A percentile compares a stretch with the other conserved stretches of the same genome.
Evolutionary conservation across 2,888 invertebrate genomes (phyloP).

Genomic region (Stratiomys singularior): DNA sequence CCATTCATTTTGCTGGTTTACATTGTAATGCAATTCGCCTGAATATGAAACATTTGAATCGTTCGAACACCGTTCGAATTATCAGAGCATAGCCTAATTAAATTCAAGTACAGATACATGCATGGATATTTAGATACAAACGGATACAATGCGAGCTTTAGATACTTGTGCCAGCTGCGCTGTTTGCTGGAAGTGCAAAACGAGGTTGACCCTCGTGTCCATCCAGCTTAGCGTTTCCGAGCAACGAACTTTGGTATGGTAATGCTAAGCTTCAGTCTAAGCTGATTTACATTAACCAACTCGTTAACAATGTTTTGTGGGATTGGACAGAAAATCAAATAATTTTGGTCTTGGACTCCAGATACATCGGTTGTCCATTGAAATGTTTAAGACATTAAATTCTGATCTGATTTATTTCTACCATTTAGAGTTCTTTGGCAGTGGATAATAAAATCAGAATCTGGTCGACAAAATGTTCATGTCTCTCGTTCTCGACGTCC

Average conservation of each 20-base stretch:
- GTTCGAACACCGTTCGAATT: slow-evolving; percentile 42
- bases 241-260: slow-evolving; percentile 38
- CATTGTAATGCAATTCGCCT: slow-evolving; percentile 19
- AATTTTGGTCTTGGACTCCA: neutral
- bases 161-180: neutral
- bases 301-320: neutral
- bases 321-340: slow-evolving; percentile 10
- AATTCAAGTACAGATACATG: slow-evolving; percentile 36
- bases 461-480: neutral
- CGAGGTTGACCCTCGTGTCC: slow-evolving; percentile 38
- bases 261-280: neutral
- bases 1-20: neutral
- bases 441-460: neutral
- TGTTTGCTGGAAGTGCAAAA: slow-evolving; percentile 12
- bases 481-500: too few species aligned
- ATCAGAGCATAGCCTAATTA: slow-evolving; percentile 44
- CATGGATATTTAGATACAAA: slow-evolving; percentile 8
- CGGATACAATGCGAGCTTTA: neutral
- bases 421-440: neutral
- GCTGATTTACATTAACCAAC: slow-evolving; percentile 24
- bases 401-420: neutral
- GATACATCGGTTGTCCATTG: neutral
- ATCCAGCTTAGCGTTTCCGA: slow-evolving; percentile 25
- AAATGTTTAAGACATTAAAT: neutral
- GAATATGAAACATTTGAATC: slow-evolving; percentile 40